Evolutionary conservation across 2,113 vertebrate genomes (phyloP), one percentile per base, ranked within the genome.

Genomic region (Python bivittatus): DNA sequence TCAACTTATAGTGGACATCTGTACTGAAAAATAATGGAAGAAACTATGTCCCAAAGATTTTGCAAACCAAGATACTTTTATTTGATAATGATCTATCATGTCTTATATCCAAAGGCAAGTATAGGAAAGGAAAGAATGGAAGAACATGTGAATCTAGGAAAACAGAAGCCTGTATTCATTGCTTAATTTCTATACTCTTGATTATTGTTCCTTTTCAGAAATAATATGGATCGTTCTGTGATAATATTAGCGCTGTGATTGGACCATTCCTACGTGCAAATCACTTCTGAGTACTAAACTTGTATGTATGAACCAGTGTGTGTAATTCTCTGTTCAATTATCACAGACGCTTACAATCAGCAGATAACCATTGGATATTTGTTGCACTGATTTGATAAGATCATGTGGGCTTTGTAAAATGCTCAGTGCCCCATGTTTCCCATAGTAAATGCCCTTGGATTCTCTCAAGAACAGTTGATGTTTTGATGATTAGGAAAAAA

Each of bases 251-350:
- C 48, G 25, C 87, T 87, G 57, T 93, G 58, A 94, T 29, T 90
- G 92, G 91, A 64, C 92, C 90, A 92, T 96, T 96, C 96, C 96
- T 60, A 88, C 58, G 48, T 61, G 58, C 42, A 95, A 90, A 94
- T 95, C 92, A 91, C 95, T 93, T 93, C 96, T 84, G 86, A 95
- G 86, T 53, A 95, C 95, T 48, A 27, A 48, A 48, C 42, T 48
- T 61, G 42, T 12, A 29, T 88, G 57, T 61, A 15, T 61, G 87
- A 60, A 60, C 5, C 22, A 58, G 7, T 4, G 2, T 27, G 11
- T 25, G 33, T 60, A n/a, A 60, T 11, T 79, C 52, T 56, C 22
- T 3, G 0, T 53, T 25, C 48, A 72, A 33, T 54, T 54, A 90
- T 53, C 2, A 29, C 33, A 38, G 7, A 23, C 9, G 23, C 44